phyloP scores from a whole-genome alignment of 2,797 vertebrate genomes.

The Liasis olivaceus region DNA sequence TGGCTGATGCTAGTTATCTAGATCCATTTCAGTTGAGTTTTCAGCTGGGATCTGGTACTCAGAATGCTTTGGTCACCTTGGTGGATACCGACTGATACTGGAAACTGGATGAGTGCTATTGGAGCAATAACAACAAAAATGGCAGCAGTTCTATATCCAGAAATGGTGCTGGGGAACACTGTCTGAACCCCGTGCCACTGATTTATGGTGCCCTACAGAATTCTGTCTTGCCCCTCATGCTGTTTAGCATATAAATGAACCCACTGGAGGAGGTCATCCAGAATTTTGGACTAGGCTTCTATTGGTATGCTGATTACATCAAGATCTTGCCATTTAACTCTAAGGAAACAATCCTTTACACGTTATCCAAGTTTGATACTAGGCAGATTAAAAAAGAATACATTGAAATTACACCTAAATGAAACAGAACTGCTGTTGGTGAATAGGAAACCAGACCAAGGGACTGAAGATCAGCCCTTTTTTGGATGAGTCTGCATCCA shows the following conservation, averaged over 20 bases:
- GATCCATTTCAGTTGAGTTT: not conserved
- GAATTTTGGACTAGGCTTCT: not conserved
- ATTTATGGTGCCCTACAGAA: not conserved
- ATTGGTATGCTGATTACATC: not conserved
- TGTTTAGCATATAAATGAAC: not conserved
- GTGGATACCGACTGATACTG: not conserved
- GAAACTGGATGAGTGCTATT: not conserved
- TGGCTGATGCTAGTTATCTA: not conserved
- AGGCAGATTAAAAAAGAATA: not conserved
- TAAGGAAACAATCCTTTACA: not conserved
- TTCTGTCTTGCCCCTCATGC: not conserved
- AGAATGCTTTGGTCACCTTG: not conserved
- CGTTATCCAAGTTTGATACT: not conserved
- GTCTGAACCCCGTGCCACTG: not conserved
- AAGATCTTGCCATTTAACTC: not conserved
- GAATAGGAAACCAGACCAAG: not conserved
- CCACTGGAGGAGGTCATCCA: not conserved
- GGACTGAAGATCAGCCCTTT: not conserved
- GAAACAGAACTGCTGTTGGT: not conserved
- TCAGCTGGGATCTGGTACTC: not conserved
- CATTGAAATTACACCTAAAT: too few relatives aligned
- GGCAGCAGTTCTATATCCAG: not conserved
- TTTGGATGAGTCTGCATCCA: not conserved
- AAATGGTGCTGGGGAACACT: not conserved
- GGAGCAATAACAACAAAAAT: not conserved